Conservation (phyloP, 2,888 invertebrate species). For the Noctua janthe region DNA sequence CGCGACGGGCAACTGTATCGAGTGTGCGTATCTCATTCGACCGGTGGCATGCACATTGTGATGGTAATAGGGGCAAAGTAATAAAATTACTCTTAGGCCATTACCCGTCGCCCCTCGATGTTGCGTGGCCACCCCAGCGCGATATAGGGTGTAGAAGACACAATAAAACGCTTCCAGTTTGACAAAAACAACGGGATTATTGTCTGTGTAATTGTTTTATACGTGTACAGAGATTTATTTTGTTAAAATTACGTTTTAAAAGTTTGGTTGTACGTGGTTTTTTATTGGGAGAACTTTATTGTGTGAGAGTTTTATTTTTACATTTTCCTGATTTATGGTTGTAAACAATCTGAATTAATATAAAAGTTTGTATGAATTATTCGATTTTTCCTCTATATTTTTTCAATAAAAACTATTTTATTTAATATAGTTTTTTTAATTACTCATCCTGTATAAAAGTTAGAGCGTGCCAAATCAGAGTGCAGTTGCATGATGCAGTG, state of each 20-base stretch:
- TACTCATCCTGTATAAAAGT: slow-evolving; percentile 82
- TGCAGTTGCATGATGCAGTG: slow-evolving; percentile 89
- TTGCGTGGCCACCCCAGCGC: slow-evolving; percentile 75
- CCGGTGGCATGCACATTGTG: slow-evolving; percentile 89
- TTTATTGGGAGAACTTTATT: slow-evolving; percentile 56
- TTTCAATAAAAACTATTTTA: background rate
- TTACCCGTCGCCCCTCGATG: slow-evolving; percentile 86
- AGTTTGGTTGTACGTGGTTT: slow-evolving; percentile 43
- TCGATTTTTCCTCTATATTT: background rate
- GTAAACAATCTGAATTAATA: background rate
- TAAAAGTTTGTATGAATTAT: background rate
- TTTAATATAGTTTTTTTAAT: slow-evolving; percentile 7
- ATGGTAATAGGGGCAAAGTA: slow-evolving; percentile 90
- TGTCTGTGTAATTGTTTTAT: slow-evolving; percentile 85
- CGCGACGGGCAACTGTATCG: slow-evolving; percentile 64
- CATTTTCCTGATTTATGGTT: slow-evolving; percentile 24
- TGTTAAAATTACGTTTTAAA: slow-evolving; percentile 63
- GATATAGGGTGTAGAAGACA: slow-evolving; percentile 85
- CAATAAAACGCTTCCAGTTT: slow-evolving; percentile 84
- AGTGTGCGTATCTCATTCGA: slow-evolving; percentile 82
- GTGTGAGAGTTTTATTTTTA: slow-evolving; percentile 18
- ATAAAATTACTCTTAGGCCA: slow-evolving; percentile 91
- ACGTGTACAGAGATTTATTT: slow-evolving; percentile 77
- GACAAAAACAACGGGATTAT: slow-evolving; percentile 84
- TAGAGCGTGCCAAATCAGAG: slow-evolving; percentile 88